These are phyloP conservation scores for Ectemnius cavifrons DNA, from an alignment of 2,888 invertebrate genomes.

Conservation along the genomic window DNA sequence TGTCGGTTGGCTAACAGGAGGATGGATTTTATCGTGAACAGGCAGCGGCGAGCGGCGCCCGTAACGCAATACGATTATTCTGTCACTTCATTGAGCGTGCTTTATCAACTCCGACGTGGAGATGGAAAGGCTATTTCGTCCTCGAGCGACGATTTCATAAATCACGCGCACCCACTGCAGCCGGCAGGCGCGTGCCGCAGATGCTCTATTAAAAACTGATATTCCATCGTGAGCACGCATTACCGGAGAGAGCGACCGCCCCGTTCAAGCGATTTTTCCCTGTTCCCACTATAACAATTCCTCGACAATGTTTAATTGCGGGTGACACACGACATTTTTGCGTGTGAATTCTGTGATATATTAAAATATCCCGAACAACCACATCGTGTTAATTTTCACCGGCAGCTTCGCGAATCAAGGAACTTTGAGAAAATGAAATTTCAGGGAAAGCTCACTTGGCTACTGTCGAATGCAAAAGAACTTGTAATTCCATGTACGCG, in stretches of 20 bases:
- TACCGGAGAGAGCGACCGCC: not conserved
- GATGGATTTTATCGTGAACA: slow-evolving; percentile 41
- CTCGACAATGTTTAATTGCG: too few species aligned
- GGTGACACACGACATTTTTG: too few species aligned
- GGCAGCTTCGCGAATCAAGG: too few species aligned
- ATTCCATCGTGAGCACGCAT: slow-evolving; percentile 16
- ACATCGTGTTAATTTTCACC: too few species aligned
- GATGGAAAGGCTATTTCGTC: slow-evolving; percentile 51
- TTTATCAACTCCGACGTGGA: slow-evolving; percentile 48
- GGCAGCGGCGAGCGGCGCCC: slow-evolving; percentile 11
- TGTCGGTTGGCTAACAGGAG: slow-evolving; percentile 33
- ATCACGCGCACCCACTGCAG: slow-evolving; percentile 32
- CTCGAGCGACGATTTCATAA: slow-evolving; percentile 46
- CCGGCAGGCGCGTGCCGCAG: slow-evolving; percentile 6
- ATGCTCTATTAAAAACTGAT: slow-evolving; percentile 20
- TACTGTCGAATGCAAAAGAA: too few species aligned
- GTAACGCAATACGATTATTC: slow-evolving; percentile 47
- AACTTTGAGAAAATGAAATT: too few species aligned
- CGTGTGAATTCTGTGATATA: too few species aligned
- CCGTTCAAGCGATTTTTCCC: not conserved
- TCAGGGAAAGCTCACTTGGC: too few species aligned
- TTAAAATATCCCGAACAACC: too few species aligned
- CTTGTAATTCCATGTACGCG: too few species aligned
- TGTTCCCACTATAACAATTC: too few species aligned
- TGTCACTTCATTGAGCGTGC: slow-evolving; percentile 48